Conservation (phyloP, 2,888 invertebrate species). For the Apotomis capreana region DNA sequence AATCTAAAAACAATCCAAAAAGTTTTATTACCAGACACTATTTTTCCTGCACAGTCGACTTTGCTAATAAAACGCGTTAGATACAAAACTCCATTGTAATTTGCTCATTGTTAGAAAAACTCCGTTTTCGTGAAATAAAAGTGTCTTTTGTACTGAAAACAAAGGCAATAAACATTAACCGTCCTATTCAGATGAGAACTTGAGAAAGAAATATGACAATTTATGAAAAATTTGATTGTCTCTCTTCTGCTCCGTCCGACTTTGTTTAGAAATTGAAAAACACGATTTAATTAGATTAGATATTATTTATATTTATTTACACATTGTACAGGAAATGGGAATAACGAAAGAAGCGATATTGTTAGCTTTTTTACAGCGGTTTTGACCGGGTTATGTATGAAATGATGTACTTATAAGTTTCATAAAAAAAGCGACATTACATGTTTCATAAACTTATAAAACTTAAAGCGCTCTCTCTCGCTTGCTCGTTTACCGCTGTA, state of each 20-base stretch:
- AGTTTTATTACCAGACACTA: background rate
- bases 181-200: slow-evolving; percentile 30
- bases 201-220: slow-evolving; percentile 36
- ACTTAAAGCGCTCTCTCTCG: too few species aligned
- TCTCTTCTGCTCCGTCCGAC: slow-evolving; percentile 12
- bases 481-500: too few species aligned
- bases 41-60: slow-evolving; percentile 9
- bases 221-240: slow-evolving; percentile 30
- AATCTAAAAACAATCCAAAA: background rate
- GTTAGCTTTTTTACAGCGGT: too few species aligned
- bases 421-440: too few species aligned
- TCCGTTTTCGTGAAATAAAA: slow-evolving; percentile 38
- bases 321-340: background rate
- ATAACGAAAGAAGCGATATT: too few species aligned
- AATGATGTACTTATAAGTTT: too few species aligned
- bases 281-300: background rate
- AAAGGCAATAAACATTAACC: slow-evolving; percentile 39
- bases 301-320: background rate
- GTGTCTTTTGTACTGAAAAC: slow-evolving; percentile 37
- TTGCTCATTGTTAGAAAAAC: slow-evolving; percentile 38
- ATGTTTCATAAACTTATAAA: too few species aligned
- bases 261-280: background rate
- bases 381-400: too few species aligned
- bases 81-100: slow-evolving; percentile 37
- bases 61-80: slow-evolving; percentile 28